Evolutionary conservation across 2,113 vertebrate species (phyloP), one percentile per base, ranked within the genome.

Genomic region (Xyliphius kryptos): DNA sequence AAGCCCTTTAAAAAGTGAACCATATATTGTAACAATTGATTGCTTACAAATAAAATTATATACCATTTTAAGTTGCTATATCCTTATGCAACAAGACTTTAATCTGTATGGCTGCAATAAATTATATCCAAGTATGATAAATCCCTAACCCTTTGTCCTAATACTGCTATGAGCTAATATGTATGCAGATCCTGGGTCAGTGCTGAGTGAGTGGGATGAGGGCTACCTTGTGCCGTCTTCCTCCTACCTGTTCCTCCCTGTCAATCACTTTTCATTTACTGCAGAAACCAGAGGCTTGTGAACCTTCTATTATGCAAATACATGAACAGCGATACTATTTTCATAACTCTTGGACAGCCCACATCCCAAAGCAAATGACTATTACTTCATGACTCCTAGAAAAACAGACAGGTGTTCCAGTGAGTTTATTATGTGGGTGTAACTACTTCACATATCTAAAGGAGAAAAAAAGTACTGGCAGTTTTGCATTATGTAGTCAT

Each of bases 291-390:
- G 89, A 90, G 86, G 89, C 90, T 85, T 84, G 72, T 56, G 88
- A 89, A 87, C 87, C 89, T 86, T 90, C 91, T 90, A 91, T 92
- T 91, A 92, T 91, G 91, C 87, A 92, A 92, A 92, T 91, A 85
- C 83, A 61, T 77, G 86, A 86, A 85, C 86, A 85, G 87, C 83
- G 89, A 89, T 87, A 88, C 83, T 83, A 83, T 88, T 89, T 89
- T 89, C 85, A 84, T 89, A 86, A 90, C 87, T 83, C 80, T 85
- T 88, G 88, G 88, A 89, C 89, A 87, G 88, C 88, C 89, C 90
- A 89, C 89, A 85, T 85, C 88, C 86, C 83, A 61, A 61, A 73
- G 68, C 57, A 73, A 69, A 57, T 69, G 71, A 53, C 69, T 68
- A 73, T 69, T 68, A 66, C 67, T 69, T 62, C 53, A 66, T 69